Percentiles rank a stretch among this genome's conserved stretches.
Conservation (phyloP, 64 coral and sea anemone genomes). For the Dendronephthya gigantea region DNA sequence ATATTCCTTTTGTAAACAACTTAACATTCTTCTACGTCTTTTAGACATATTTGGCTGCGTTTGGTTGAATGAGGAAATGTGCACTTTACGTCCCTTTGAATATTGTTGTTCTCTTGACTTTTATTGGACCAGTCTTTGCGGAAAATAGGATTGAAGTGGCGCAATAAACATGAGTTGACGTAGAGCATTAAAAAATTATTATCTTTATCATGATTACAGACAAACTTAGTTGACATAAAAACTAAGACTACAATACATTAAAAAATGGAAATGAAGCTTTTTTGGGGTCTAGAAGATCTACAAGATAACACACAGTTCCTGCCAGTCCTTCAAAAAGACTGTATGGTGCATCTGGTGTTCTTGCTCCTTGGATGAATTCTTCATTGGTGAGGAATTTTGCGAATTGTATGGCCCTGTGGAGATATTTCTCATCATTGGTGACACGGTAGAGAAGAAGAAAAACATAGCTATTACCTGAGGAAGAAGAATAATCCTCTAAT, state of each 20-base stretch:
- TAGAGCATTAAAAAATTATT: no score
- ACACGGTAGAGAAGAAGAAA: constrained; percentile 73
- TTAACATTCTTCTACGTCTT: neutral
- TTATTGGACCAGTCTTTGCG: no score
- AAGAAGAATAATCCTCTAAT: neutral
- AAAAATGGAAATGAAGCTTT: constrained; percentile 73
- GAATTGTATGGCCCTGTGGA: constrained; percentile 72
- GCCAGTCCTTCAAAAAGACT: constrained; percentile 86
- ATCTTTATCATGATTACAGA: neutral
- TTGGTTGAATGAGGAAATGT: no score
- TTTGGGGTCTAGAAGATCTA: constrained; percentile 49
- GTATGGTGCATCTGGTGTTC: constrained; percentile 73
- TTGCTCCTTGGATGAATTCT: constrained; percentile 67
- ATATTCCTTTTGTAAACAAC: neutral
- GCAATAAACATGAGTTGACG: no score
- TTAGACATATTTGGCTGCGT: neutral
- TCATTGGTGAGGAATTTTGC: constrained; percentile 69
- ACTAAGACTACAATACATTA: constrained; percentile 69
- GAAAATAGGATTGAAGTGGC: no score
- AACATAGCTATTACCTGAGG: constrained; percentile 71
- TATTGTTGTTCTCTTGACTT: no score
- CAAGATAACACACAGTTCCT: constrained; percentile 71
- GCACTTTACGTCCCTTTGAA: no score
- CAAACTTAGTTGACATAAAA: neutral
- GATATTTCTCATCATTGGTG: constrained; percentile 48